Evolutionary conservation across 37 sponge, comb jelly and placozoan genomes (phyloP), one percentile per base, ranked within the genome.

Genomic region (Beroe ovata): DNA sequence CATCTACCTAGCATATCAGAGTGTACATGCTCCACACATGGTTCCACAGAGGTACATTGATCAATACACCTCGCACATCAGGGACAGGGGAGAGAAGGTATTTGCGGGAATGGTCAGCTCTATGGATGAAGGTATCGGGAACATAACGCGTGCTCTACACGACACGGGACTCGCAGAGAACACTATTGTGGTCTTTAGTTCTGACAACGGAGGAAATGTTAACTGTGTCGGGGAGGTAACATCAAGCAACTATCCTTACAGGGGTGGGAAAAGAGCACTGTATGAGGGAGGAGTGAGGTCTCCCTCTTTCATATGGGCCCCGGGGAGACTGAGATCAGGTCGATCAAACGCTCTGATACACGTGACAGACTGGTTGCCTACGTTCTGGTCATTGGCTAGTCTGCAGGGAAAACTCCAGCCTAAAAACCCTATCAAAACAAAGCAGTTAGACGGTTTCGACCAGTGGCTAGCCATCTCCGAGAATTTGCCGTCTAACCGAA

Each of bases 21-120:
- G 30, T 28, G 88, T 88, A 11, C 88, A 88, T 23, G 88, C 29
- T 23, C 88, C 88, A 1, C 59, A 58, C 30, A 54, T 58, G 60
- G 88, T 54, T 23, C 88, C 88, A 21, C 88, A 88, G 38, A 88
- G 60, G 38, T 88, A 88, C 59, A 88, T 88, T 35, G 88, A 88
- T 59, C 59, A 58, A 32, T 88, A 54, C 88, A 18, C 88, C 6
- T 36, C 38, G 20, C 88, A 88, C 59, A 88, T 88, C 59, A 21
- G 4, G 29, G 29, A 54, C 26, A 40, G 26, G 23, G 23, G n/a
- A 20, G 6, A 54, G 59, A 8, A 32, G 18, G 35, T 42, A 8
- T 88, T 88, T 22, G 59, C 60, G 1, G 88, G 30, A 23, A 88
- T 88, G 88, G 60, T 88, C 26, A 88, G 59, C 30, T 8, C 88